Conservation (phyloP, 2,113 vertebrate genomes). For the Picathartes gymnocephalus region DNA sequence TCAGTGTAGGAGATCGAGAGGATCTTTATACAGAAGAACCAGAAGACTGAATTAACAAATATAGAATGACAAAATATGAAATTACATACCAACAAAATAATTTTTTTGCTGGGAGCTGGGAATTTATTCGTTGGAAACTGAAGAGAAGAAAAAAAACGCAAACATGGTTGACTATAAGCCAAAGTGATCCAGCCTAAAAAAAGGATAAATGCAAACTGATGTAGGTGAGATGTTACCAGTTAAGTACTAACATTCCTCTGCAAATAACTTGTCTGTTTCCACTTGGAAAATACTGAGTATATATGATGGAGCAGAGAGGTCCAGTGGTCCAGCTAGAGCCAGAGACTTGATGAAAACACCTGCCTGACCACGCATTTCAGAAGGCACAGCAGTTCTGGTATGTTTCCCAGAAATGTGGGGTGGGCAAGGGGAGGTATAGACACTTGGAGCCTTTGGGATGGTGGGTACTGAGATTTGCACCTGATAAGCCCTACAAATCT, state of each 20-base stretch:
- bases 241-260: neutral
- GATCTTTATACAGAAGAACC: neutral
- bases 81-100: neutral
- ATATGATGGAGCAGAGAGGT: neutral
- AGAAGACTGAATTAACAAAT: neutral
- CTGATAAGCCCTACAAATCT: neutral
- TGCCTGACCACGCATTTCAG: neutral
- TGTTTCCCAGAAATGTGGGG: neutral
- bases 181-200: neutral
- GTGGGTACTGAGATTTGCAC: neutral
- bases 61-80: neutral
- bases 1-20: neutral
- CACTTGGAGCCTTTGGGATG: neutral
- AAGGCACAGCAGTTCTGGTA: neutral
- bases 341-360: neutral
- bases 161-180: neutral
- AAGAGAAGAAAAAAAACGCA: neutral
- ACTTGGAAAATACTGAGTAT: neutral
- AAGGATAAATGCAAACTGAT: neutral
- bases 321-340: fast-evolving
- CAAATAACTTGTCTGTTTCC: neutral
- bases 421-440: neutral
- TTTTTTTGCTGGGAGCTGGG: neutral
- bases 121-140: neutral
- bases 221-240: neutral